A percentile compares a stretch with the other conserved stretches of the same genome.
Evolutionary conservation across 2,797 vertebrate species (phyloP).

Genomic region (Phoxinus dragarum): DNA sequence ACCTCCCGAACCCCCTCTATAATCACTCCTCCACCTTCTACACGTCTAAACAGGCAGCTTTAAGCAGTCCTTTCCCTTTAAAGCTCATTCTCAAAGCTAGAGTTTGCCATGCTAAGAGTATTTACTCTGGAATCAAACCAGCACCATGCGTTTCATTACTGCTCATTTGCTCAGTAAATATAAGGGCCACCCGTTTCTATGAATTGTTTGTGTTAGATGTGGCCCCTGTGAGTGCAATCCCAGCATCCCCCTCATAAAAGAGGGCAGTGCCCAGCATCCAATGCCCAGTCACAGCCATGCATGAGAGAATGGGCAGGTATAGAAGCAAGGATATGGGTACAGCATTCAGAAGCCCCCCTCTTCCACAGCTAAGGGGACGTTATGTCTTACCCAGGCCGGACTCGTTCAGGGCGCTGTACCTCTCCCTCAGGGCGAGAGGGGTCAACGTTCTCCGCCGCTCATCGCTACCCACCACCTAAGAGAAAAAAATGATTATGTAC

Average conservation of each 20-base stretch:
- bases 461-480: constrained; percentile 85
- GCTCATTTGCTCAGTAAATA: constrained; percentile 58
- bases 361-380: constrained; percentile 13
- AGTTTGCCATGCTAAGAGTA: constrained; percentile 62
- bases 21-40: constrained; percentile 23
- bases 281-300: constrained; percentile 80
- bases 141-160: constrained; percentile 60
- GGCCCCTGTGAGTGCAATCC: constrained; percentile 30
- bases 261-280: constrained; percentile 76
- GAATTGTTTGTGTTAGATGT: constrained; percentile 32
- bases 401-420: constrained; percentile 91
- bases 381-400: constrained; percentile 83
- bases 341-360: constrained; percentile 71
- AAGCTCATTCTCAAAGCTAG: constrained; percentile 56
- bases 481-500: constrained; percentile 19
- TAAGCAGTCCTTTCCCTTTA: constrained; percentile 47
- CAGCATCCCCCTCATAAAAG: constrained; percentile 45
- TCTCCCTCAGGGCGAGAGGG: constrained; percentile 88
- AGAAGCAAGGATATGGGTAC: constrained; percentile 70
- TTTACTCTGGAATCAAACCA: constrained; percentile 51
- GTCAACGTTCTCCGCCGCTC: constrained; percentile 91
- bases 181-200: constrained; percentile 39
- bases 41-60: constrained; percentile 43
- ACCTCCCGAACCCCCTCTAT: constrained; percentile 1
- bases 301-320: constrained; percentile 65